Evolutionary conservation across 2,888 invertebrate genomes (phyloP).

Genomic region (Heterodera filipjevi): DNA sequence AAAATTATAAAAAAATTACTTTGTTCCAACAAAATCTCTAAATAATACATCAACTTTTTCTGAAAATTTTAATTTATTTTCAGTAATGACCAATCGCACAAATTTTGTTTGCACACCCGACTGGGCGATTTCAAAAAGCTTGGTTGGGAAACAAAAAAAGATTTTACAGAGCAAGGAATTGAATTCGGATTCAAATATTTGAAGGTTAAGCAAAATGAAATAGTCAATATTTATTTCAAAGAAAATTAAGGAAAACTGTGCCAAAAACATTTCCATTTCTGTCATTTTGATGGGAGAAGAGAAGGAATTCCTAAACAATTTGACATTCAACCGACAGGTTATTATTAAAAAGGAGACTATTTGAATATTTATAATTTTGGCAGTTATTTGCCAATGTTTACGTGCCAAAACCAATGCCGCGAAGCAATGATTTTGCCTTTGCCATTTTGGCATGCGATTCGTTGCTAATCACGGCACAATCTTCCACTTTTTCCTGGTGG

Average conservation of each 20-base stretch:
- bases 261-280: neutral
- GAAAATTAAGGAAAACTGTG: neutral
- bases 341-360: neutral
- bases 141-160: neutral
- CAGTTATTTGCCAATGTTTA: neutral
- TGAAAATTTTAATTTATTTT: neutral
- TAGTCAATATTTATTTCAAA: neutral
- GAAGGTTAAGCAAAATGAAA: neutral
- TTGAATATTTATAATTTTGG: neutral
- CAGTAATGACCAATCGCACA: neutral
- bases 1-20: neutral
- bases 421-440: neutral
- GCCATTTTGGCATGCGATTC: neutral
- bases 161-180: neutral
- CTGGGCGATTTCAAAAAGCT: neutral
- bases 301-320: neutral
- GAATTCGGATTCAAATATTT: neutral
- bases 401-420: constrained; percentile 8
- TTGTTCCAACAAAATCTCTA: neutral
- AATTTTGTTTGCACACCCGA: neutral
- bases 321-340: neutral
- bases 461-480: neutral
- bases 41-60: neutral
- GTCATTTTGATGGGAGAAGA: neutral
- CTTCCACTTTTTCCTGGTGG: neutral